These are phyloP conservation scores for Atta colombica DNA, from an alignment of 1,140 invertebrate species.

Conservation along the genomic window DNA sequence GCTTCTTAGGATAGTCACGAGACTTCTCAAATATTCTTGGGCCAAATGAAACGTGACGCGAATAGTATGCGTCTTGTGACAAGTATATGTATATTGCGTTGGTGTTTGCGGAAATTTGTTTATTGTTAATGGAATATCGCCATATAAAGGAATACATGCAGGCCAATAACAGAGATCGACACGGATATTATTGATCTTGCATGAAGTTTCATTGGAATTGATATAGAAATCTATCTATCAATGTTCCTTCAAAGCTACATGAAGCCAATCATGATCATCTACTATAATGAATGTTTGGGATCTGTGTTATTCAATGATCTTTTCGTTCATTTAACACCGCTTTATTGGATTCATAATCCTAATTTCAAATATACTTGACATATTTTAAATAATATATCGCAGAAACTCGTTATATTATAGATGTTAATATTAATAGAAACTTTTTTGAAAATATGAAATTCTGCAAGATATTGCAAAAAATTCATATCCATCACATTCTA, in stretches of 20 bases:
- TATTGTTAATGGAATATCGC: constrained; percentile 11
- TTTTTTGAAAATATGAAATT: not conserved
- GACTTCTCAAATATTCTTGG: constrained; percentile 60
- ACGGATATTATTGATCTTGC: not conserved
- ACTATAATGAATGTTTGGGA: not conserved
- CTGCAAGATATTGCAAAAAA: constrained; percentile 16
- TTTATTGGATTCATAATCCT: constrained; percentile 9
- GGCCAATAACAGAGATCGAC: constrained; percentile 12
- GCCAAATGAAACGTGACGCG: constrained; percentile 63
- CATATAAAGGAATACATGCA: not conserved
- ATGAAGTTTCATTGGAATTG: not conserved
- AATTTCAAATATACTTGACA: constrained; percentile 1
- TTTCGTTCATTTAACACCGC: not conserved
- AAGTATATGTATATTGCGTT: not conserved
- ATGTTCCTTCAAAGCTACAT: constrained; percentile 1
- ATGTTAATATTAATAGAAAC: not conserved
- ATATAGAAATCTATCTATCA: not conserved
- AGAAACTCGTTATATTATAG: not conserved
- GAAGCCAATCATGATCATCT: not conserved
- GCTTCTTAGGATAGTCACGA: constrained; percentile 61
- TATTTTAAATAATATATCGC: constrained; percentile 26
- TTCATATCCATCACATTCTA: constrained; percentile 32
- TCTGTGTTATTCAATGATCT: not conserved
- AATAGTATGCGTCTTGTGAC: constrained; percentile 45
- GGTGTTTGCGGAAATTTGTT: constrained; percentile 35